Evolutionary conservation across 1,140 invertebrate species (phyloP).

Genomic region (Dermatophagoides farinae): DNA sequence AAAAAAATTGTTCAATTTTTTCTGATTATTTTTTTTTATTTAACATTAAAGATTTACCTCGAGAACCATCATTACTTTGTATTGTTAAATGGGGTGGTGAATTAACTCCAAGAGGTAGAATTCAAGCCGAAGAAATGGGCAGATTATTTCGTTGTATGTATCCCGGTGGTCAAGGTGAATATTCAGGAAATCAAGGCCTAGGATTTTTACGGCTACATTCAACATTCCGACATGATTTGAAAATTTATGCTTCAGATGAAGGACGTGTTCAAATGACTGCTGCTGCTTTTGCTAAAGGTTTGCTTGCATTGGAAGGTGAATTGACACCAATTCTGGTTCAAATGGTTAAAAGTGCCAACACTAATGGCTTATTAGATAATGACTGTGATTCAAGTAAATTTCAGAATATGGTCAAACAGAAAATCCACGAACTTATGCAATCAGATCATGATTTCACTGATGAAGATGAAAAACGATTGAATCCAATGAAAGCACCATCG

Average conservation of each 20-base stretch:
- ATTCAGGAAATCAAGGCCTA: constrained; percentile 67
- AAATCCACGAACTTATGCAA: constrained; percentile 78
- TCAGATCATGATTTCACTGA: constrained; percentile 65
- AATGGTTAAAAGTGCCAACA: constrained; percentile 99
- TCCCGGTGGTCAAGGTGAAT: constrained; percentile 48
- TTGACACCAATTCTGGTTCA: constrained; percentile 95
- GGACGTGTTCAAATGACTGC: constrained; percentile 49
- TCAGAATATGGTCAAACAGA: constrained; percentile 83
- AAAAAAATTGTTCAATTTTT: constrained; percentile 8
- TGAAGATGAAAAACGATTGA: constrained; percentile 64
- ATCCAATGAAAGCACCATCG: constrained; percentile 62
- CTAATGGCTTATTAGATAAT: constrained; percentile 90
- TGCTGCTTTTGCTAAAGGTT: constrained; percentile 89
- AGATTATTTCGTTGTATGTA: constrained; percentile 98
- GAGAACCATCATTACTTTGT: constrained; percentile 70
- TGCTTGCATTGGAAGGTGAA: constrained; percentile 90
- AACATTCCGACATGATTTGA: constrained; percentile 94
- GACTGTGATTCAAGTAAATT: constrained; percentile 90
- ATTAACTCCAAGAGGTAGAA: constrained; percentile 84
- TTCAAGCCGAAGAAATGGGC: constrained; percentile 91
- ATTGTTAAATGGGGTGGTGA: constrained; percentile 99
- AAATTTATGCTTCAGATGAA: constrained; percentile 98
- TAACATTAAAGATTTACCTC: constrained; percentile 42
- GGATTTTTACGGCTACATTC: constrained; percentile 83
- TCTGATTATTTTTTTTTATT: constrained; percentile 3